Evolutionary conservation across 2,888 invertebrate species (phyloP).

Genomic region (Rhagophthalmus giganteus): DNA sequence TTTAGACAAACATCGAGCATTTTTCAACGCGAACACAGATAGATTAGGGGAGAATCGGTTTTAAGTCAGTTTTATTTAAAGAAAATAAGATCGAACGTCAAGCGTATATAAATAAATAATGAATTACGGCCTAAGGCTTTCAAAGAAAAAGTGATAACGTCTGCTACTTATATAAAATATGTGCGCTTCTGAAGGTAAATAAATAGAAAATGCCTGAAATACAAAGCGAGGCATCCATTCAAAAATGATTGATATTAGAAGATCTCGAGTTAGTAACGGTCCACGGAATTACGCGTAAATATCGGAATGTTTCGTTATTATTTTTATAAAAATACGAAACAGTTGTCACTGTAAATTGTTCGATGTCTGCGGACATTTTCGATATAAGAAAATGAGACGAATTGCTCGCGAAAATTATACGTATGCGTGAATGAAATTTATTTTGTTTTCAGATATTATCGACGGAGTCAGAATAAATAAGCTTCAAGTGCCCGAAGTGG

Average conservation of each 20-base stretch:
- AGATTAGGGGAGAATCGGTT: too few species aligned
- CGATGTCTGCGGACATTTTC: too few species aligned
- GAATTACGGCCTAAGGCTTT: not conserved
- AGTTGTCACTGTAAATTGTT: too few species aligned
- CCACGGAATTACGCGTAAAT: too few species aligned
- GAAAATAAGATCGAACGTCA: too few species aligned
- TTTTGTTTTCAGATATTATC: constrained; percentile 13
- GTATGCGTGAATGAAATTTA: not conserved
- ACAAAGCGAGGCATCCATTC: not conserved
- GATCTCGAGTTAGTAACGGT: not conserved
- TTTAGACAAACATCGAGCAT: constrained; percentile 17
- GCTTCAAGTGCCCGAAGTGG: constrained; percentile 52
- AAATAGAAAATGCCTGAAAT: not conserved
- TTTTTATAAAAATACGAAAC: too few species aligned
- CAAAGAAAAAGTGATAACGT: not conserved
- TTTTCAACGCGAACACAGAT: too few species aligned
- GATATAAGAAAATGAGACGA: too few species aligned
- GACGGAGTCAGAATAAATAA: constrained; percentile 46
- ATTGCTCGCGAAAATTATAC: not conserved
- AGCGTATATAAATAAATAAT: not conserved
- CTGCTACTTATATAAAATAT: not conserved
- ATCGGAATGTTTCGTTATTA: too few species aligned
- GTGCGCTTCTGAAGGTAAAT: not conserved
- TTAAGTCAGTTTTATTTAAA: too few species aligned
- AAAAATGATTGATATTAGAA: not conserved